phyloP scores from a whole-genome alignment of 2,797 vertebrate genomes.

The Cetoscarus ocellatus region DNA sequence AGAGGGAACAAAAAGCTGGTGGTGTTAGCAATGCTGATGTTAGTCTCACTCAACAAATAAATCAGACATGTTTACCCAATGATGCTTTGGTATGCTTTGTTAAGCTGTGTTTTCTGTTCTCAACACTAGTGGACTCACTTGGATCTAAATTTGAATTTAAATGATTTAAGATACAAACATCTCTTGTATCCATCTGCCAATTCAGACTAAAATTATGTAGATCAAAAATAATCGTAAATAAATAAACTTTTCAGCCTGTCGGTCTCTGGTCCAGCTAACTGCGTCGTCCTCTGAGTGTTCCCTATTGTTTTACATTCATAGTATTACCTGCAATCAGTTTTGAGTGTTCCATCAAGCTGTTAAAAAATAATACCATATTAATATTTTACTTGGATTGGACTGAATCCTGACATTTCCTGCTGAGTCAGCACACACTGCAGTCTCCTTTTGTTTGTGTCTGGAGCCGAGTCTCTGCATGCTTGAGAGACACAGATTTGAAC shows the following conservation, averaged over 20 bases:
- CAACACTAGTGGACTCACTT: too few species aligned
- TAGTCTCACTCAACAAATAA: too few species aligned
- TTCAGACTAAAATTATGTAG: too few species aligned
- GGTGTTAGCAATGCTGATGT: too few species aligned
- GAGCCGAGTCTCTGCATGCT: slow-evolving; percentile 3
- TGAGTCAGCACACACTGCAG: not conserved
- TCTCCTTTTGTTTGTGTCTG: not conserved
- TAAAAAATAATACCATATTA: not conserved
- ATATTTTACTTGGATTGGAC: slow-evolving; percentile 8
- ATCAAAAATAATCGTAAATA: not conserved
- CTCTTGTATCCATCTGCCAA: too few species aligned
- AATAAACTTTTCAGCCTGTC: not conserved
- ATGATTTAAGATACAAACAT: too few species aligned
- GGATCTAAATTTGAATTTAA: too few species aligned
- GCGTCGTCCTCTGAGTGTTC: not conserved
- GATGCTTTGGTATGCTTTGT: too few species aligned
- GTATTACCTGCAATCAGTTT: not conserved
- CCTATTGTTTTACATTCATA: not conserved
- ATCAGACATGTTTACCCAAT: too few species aligned
- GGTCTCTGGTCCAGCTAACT: not conserved
- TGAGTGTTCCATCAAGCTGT: not conserved
- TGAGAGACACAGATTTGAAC: not conserved
- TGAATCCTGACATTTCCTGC: slow-evolving; percentile 1
- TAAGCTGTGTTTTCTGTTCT: too few species aligned
- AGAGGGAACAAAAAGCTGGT: too few species aligned